Evolutionary conservation across 2,888 invertebrate genomes (phyloP), one percentile per base, ranked within the genome.

Genomic region (Phortica magna): DNA sequence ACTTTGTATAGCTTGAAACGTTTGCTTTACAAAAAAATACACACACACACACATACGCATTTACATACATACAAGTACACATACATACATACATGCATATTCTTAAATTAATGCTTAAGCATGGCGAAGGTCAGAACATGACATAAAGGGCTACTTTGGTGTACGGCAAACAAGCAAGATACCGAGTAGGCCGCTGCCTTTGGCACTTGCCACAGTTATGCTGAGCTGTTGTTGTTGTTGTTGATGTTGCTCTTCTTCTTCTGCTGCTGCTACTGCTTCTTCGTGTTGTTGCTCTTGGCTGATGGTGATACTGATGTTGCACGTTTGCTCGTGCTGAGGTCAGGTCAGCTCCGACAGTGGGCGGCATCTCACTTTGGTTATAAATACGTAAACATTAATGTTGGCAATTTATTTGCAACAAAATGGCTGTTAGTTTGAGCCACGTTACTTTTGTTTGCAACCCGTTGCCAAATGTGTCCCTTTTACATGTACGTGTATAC

Each of bases 101-200:
- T 12, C 19, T 61, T 76, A 74, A 82, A 78, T 80, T 79, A 78
- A 80, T 86, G 85, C 80, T 82, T 78, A 81, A 83, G 78, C 84
- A 80, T 77, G 57, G 41, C 76, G 80, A 84, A 85, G 84, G 87
- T 83, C 85, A 85, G 67, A 73, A 76, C 61, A 61, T 78, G 78
- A 74, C 79, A 78, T 75, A 68, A 80, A 79, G 82, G 81, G 72
- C 78, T 79, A 48, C 72, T 48, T 42, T 61, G 61, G 61, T 22
- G 7, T 61, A 61, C 61, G 55, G 55, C 14, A 55, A 5, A 17
- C 55, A 55, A 10, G 12, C n/a, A 55, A 17, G n/a, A 55, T 1
- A n/a, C 55, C 14, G 55, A n/a, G 53, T 53, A 53, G 53, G 53
- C 53, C 10, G 17, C 17, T 17, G 55, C 55, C 55, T 17, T 14